Percentiles rank a stretch among this genome's conserved stretches.
phyloP scores from a whole-genome alignment of 2,888 invertebrate genomes.

The Leptinotarsa tumamoca region DNA sequence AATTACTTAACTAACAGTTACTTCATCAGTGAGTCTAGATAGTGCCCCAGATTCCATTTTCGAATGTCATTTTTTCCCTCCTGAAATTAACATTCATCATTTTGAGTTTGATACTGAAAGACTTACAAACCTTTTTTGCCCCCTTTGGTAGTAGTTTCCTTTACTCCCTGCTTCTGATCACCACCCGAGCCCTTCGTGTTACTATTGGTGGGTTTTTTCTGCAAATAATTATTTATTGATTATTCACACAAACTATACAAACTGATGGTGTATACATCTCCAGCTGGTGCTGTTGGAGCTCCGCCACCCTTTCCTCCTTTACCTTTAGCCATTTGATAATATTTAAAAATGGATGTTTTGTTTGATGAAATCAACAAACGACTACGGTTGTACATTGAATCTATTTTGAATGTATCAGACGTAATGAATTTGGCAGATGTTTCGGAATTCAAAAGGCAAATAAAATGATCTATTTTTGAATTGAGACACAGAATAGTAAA shows the following conservation, averaged over 20 bases:
- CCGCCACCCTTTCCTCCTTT: neutral
- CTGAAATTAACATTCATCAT: neutral
- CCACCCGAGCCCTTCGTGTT: neutral
- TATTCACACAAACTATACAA: neutral
- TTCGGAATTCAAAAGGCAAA: neutral
- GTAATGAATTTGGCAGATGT: neutral
- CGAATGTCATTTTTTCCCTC: neutral
- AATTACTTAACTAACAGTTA: neutral
- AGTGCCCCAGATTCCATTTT: neutral
- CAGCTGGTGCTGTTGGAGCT: neutral
- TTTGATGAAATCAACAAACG: neutral
- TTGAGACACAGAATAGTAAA: too few species aligned
- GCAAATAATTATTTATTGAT: neutral
- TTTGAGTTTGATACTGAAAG: neutral
- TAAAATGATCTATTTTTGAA: neutral
- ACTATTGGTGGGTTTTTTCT: neutral
- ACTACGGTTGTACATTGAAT: neutral
- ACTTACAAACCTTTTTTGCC: neutral
- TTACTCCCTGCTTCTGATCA: slow-evolving; percentile 2
- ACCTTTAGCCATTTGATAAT: slow-evolving; percentile 1
- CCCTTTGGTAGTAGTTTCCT: neutral
- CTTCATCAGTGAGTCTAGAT: neutral
- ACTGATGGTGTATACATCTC: neutral
- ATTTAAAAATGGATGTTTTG: neutral
- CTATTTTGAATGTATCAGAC: slow-evolving; percentile 1